phyloP scores from a whole-genome alignment of 2,797 vertebrate genomes.

The Galagoides demidoff region DNA sequence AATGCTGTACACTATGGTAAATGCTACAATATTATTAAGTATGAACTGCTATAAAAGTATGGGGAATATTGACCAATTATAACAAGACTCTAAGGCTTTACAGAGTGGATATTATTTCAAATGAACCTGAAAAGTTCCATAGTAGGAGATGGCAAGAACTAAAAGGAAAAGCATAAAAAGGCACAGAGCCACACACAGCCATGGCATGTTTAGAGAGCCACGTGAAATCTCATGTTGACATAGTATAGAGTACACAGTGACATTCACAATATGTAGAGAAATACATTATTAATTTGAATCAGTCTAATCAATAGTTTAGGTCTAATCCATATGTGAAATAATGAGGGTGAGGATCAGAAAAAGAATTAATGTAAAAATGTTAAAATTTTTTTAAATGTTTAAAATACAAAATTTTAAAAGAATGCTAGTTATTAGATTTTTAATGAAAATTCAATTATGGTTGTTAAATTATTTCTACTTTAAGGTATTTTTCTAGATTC shows the following conservation, averaged over 20 bases:
- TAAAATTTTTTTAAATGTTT: neutral
- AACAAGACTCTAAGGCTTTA: neutral
- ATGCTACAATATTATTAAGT: neutral
- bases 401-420: neutral
- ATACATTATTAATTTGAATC: neutral
- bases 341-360: neutral
- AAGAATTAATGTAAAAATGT: neutral
- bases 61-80: neutral
- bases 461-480: constrained; percentile 27
- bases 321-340: neutral
- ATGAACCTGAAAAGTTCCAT: neutral
- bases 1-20: neutral
- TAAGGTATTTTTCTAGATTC: neutral
- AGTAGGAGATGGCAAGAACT: neutral
- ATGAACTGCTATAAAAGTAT: neutral
- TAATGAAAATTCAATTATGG: neutral
- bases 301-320: neutral
- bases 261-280: neutral
- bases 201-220: neutral
- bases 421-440: neutral
- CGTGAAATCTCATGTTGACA: neutral
- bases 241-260: neutral
- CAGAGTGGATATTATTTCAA: neutral
- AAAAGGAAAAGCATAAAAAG: neutral
- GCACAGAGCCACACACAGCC: neutral